Conservation (phyloP, 2,113 vertebrate species). For the Aleadryas rufinucha region DNA sequence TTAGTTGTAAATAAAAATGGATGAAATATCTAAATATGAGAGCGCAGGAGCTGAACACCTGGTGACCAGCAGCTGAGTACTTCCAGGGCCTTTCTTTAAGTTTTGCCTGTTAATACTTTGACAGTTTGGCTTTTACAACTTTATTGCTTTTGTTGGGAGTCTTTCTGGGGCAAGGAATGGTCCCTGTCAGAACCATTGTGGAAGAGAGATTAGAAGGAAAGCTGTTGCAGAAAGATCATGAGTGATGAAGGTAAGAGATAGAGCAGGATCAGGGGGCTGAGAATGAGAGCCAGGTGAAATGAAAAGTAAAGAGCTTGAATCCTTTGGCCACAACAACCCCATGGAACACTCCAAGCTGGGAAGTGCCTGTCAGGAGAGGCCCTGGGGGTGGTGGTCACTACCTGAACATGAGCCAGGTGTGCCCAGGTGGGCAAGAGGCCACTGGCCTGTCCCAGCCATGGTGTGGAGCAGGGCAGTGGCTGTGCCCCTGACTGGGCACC, state of each 20-base stretch:
- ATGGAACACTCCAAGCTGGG: background rate
- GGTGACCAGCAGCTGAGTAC: background rate
- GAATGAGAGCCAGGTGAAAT: background rate
- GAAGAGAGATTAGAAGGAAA: background rate
- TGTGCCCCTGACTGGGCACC: background rate
- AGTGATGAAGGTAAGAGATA: background rate
- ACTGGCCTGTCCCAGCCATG: background rate
- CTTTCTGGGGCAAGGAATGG: background rate
- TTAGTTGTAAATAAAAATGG: background rate
- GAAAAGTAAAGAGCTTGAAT: background rate
- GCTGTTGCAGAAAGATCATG: background rate
- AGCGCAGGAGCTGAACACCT: rapidly evolving
- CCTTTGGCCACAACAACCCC: rapidly evolving
- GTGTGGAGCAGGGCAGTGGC: background rate
- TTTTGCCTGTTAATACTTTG: background rate
- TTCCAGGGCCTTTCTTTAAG: background rate
- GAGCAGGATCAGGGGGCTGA: background rate
- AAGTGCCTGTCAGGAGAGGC: background rate
- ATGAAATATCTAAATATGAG: background rate
- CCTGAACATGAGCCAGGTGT: background rate
- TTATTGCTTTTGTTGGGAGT: background rate
- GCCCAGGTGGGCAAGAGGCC: background rate
- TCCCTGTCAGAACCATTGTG: background rate
- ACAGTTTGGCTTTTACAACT: background rate
- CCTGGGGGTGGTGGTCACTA: background rate